phyloP scores from a whole-genome alignment of 2,113 vertebrate genomes.

The Trochalopteron elliotii region DNA sequence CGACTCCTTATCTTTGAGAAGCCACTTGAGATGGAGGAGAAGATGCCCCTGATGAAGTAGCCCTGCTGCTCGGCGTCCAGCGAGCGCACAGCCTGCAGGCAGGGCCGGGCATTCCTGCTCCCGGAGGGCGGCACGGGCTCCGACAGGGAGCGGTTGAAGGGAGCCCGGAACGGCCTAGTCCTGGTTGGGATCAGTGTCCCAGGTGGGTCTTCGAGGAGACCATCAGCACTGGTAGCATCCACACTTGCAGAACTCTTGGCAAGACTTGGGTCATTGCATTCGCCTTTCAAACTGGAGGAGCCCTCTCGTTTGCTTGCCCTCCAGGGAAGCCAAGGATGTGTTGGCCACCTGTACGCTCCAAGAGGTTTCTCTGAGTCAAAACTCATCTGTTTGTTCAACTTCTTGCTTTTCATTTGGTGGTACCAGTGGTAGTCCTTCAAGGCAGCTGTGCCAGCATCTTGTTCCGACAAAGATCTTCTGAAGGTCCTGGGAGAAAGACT shows the following conservation, averaged over 20 bases:
- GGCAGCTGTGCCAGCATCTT: constrained; percentile 47
- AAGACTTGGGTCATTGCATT: not conserved
- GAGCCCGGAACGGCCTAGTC: not conserved
- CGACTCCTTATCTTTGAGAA: constrained; percentile 67
- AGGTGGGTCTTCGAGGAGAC: not conserved
- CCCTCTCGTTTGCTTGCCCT: constrained; percentile 27
- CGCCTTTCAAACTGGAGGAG: not conserved
- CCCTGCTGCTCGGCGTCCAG: constrained; percentile 55
- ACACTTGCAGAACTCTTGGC: not conserved
- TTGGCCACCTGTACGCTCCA: constrained; percentile 61
- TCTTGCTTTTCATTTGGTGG: constrained; percentile 62
- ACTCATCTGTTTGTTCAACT: constrained; percentile 32
- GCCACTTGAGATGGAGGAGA: constrained; percentile 75
- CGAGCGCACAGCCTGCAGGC: not conserved
- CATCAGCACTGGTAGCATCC: not conserved
- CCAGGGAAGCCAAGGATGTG: constrained; percentile 45
- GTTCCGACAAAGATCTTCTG: constrained; percentile 72
- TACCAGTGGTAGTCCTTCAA: constrained; percentile 68
- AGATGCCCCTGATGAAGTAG: constrained; percentile 60
- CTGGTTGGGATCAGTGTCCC: not conserved
- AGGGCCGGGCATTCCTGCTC: not conserved
- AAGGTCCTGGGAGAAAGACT: constrained; percentile 53
- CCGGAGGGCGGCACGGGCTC: constrained; percentile 42
- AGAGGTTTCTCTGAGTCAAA: constrained; percentile 43
- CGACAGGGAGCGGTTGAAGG: constrained; percentile 75